These are phyloP conservation scores for Crocodylus rhombifer DNA, from an alignment of 2,797 vertebrate species.

Conservation along the genomic window DNA sequence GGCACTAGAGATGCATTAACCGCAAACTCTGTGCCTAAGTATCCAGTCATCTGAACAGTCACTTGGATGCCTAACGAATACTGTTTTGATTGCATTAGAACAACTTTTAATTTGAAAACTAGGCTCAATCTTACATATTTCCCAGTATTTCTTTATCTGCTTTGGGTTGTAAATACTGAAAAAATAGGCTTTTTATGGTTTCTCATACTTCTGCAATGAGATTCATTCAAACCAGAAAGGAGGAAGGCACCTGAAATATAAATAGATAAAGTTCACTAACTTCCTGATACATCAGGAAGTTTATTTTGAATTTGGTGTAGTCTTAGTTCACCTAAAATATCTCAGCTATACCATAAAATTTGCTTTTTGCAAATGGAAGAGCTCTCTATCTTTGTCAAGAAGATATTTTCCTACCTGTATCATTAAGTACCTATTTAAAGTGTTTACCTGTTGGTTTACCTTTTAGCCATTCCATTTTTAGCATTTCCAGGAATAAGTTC, in stretches of 20 bases:
- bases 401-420: not conserved
- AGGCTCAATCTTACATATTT: not conserved
- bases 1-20: not conserved
- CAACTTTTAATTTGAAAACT: not conserved
- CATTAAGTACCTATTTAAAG: not conserved
- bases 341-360: not conserved
- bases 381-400: not conserved
- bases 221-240: not conserved
- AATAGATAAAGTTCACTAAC: not conserved
- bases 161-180: not conserved
- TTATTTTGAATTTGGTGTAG: not conserved
- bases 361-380: not conserved
- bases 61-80: not conserved
- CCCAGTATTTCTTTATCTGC: not conserved
- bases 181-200: not conserved
- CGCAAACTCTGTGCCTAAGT: not conserved
- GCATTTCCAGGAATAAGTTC: not conserved
- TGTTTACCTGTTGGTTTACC: not conserved
- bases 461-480: not conserved
- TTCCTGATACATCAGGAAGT: not conserved
- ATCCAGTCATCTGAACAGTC: not conserved
- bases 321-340: not conserved
- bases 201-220: not conserved
- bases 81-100: fast-evolving
- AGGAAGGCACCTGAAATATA: not conserved